Percentiles rank a stretch among this genome's conserved stretches.
These are phyloP conservation scores for Danio jaintianensis DNA, from an alignment of 2,797 vertebrate species.

Conservation along the genomic window DNA sequence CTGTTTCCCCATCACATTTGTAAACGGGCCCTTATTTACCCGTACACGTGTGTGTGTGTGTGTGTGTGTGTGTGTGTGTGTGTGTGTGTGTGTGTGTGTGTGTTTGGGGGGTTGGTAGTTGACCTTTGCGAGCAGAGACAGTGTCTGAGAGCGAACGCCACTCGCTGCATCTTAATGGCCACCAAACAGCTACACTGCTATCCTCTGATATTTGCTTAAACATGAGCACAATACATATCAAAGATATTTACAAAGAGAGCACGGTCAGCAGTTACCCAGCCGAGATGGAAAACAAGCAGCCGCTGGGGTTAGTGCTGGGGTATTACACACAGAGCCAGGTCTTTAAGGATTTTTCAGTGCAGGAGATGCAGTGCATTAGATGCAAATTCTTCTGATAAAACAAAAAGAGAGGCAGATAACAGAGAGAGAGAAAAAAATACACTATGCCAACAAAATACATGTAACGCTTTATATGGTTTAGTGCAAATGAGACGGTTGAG, in stretches of 20 bases:
- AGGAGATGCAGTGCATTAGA: not conserved
- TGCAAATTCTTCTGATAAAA: constrained; percentile 32
- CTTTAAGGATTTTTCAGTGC: constrained; percentile 6
- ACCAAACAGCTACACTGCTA: constrained; percentile 73
- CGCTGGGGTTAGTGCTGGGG: not conserved
- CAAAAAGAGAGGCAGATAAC: not conserved
- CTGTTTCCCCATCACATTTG: constrained; percentile 80
- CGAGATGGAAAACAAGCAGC: constrained; percentile 33
- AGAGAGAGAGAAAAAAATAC: not conserved
- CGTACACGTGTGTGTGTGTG: constrained; percentile 54
- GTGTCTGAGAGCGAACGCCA: constrained; percentile 78
- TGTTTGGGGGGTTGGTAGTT: constrained; percentile 71
- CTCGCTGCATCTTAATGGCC: constrained; percentile 85
- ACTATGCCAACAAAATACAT: not conserved
- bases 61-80: constrained; percentile 42
- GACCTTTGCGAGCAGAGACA: constrained; percentile 83
- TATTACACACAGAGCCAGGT: not conserved
- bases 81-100: constrained; percentile 38
- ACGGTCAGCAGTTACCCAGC: constrained; percentile 61
- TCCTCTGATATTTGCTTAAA: constrained; percentile 86
- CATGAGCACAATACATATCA: constrained; percentile 71
- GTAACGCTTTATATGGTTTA: not conserved
- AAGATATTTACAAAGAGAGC: constrained; percentile 74
- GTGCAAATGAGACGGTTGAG: not conserved
- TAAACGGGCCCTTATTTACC: constrained; percentile 85